Base-by-base conservation (phyloP, 2,888 invertebrate genomes). In the Lasius fuliginosus region DNA sequence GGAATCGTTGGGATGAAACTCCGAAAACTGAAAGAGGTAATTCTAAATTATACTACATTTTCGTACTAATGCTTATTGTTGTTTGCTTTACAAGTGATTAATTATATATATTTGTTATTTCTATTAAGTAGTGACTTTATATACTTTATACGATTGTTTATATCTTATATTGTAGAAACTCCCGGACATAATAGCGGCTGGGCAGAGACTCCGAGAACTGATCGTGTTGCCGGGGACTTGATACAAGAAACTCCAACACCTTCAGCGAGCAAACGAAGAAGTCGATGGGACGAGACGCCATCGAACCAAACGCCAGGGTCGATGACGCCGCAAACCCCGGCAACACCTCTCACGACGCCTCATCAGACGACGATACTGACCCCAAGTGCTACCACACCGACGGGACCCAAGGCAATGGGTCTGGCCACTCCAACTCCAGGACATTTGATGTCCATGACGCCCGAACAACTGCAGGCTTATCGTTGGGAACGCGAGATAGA, bases 1-100 rank as follows among this genome's bases (percentile, higher is more conserved):
- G 99, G 68, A 99, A 99, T 95, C 97, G 99, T 85, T 99, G 99
- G 99, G 99, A 99, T 95, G 99, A 99, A 95, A 99, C 99, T 0
- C 99, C 99, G 1, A 99, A 99, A 96, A 99, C 99, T 4, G 99
- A 99, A 94, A 96, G 99, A 94, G 97, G 97, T 97, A 0, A 1
- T 53, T 53, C n/a, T 92, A 82, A 67, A 65, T 53, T 62, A 9
- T 15, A 53, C 23, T 23, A 23, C 0, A 53, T 36, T 18, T 49
- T 18, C 71, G 49, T 69, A 40, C 18, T 77, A 18, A 49, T 49
- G 6, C 18, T 49, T 6, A 49, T 77, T 30, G 11, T 46, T 33
- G n/a, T 11, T 56, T 53, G 3, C 33, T 68, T 18, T 76, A 27
- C 0, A 42, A 15, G n/a, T 33, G 30, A 56, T 36, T 30, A 56